These are phyloP conservation scores for Trichosurus vulpecula DNA, from an alignment of 2,797 vertebrate genomes.

Conservation along the genomic window DNA sequence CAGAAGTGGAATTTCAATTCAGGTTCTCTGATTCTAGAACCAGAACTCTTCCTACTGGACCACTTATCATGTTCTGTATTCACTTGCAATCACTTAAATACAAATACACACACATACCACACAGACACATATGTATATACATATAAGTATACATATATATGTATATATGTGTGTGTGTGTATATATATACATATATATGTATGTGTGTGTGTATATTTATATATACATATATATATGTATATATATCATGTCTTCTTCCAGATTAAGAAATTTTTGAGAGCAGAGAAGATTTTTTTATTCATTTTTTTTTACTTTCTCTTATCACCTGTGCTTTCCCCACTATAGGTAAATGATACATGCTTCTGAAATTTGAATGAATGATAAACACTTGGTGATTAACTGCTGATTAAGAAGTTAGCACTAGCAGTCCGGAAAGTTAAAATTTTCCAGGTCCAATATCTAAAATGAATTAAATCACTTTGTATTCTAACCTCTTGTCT, in stretches of 20 bases:
- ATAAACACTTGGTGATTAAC: background rate
- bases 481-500: slow-evolving; percentile 12
- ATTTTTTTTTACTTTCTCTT: background rate
- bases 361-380: background rate
- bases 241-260: background rate
- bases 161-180: too few relatives aligned
- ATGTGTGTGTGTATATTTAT: too few relatives aligned
- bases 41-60: background rate
- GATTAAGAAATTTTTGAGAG: background rate
- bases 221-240: too few relatives aligned
- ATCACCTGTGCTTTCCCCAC: background rate
- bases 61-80: background rate
- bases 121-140: too few relatives aligned
- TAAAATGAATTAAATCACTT: slow-evolving; percentile 25
- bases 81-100: background rate
- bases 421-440: slow-evolving; percentile 48
- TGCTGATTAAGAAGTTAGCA: background rate
- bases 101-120: too few relatives aligned
- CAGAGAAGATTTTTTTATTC: background rate
- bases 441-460: slow-evolving; percentile 15
- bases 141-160: too few relatives aligned
- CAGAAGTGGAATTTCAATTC: background rate
- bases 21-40: background rate
- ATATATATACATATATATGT: too few relatives aligned
- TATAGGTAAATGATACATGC: background rate